phyloP scores from a whole-genome alignment of 2,113 vertebrate genomes.

The Nibea albiflora region DNA sequence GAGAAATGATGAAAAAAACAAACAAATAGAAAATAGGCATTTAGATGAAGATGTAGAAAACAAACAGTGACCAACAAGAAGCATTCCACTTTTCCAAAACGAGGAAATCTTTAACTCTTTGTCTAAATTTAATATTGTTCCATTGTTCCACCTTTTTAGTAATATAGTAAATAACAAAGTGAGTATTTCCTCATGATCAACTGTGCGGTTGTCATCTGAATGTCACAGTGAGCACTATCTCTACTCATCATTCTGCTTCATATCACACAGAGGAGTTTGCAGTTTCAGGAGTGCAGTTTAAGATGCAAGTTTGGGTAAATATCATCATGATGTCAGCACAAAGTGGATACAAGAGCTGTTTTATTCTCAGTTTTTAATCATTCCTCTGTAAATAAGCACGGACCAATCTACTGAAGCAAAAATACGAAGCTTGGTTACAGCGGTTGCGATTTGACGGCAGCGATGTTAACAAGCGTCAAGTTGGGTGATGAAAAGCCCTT shows the following conservation, averaged over 20 bases:
- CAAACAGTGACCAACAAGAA: background rate
- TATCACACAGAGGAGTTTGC: background rate
- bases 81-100: background rate
- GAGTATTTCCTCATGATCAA: background rate
- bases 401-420: background rate
- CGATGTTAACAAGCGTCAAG: background rate
- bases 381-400: background rate
- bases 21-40: background rate
- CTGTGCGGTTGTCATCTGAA: background rate
- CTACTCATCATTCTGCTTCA: background rate
- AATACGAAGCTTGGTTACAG: conserved; percentile 3
- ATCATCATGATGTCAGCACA: background rate
- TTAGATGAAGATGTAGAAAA: conserved; percentile 1
- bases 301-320: background rate
- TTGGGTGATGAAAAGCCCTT: conserved; percentile 29
- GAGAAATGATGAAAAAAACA: background rate
- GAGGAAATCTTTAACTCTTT: background rate
- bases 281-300: background rate
- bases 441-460: background rate
- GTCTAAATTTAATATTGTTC: background rate
- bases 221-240: background rate
- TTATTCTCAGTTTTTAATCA: background rate
- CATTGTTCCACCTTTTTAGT: background rate
- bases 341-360: background rate
- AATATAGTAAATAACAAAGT: background rate